These are phyloP conservation scores for Gonioctena quinquepunctata DNA, from an alignment of 1,140 invertebrate species.

Conservation along the genomic window DNA sequence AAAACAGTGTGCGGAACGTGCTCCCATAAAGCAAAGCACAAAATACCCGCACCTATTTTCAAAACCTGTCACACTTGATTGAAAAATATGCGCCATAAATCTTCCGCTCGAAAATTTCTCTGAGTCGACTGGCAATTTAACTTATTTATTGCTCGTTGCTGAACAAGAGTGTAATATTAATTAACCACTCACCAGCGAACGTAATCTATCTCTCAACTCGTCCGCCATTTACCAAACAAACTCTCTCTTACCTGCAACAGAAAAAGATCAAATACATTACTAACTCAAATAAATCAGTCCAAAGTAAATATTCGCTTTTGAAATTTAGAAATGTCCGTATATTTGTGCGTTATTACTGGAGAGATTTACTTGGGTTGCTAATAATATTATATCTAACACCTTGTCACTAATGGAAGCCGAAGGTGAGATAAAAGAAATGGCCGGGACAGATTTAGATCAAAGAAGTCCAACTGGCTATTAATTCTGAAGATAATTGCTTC, in stretches of 20 bases:
- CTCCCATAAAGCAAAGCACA: neutral
- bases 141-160: slow-evolving; percentile 37
- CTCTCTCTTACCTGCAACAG: slow-evolving; percentile 40
- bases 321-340: neutral
- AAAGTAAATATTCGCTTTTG: slow-evolving; percentile 11
- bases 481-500: neutral
- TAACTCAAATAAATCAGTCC: slow-evolving; percentile 28
- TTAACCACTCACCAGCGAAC: slow-evolving; percentile 41
- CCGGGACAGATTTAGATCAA: slow-evolving; percentile 11
- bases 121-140: slow-evolving; percentile 37
- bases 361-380: neutral
- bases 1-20: neutral
- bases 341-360: neutral
- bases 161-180: slow-evolving; percentile 47
- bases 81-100: slow-evolving; percentile 29
- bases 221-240: slow-evolving; percentile 7
- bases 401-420: neutral
- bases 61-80: slow-evolving; percentile 8
- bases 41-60: neutral
- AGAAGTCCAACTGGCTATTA: neutral
- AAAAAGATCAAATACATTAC: slow-evolving; percentile 31
- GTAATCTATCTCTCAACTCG: slow-evolving; percentile 40
- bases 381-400: slow-evolving; percentile 15
- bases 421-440: neutral
- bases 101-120: slow-evolving; percentile 30